Conservation (phyloP, 1,140 invertebrate genomes). For the Hyles vespertilio region DNA sequence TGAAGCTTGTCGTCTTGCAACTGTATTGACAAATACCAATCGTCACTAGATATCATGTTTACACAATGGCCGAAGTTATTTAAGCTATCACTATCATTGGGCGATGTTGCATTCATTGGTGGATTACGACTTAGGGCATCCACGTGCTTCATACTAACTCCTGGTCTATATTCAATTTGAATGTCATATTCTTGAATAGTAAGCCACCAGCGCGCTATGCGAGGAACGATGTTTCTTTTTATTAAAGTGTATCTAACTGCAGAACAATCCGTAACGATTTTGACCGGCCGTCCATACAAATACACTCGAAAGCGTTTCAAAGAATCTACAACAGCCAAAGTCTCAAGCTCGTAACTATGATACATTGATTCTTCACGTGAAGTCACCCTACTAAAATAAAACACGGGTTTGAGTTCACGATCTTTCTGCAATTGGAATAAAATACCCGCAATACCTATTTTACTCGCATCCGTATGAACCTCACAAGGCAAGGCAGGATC, state of each 20-base stretch:
- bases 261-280: conserved; percentile 57
- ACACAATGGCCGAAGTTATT: no score
- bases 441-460: conserved; percentile 37
- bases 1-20: no score
- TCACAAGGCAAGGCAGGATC: conserved; percentile 35
- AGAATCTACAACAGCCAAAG: conserved; percentile 65
- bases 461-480: conserved; percentile 25
- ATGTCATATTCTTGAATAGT: conserved; percentile 42
- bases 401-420: conserved; percentile 12
- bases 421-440: conserved; percentile 17
- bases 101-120: no score
- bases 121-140: conserved; percentile 42
- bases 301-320: conserved; percentile 66
- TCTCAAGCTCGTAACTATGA: conserved; percentile 25
- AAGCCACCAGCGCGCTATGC: conserved; percentile 53
- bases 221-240: conserved; percentile 36
- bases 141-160: conserved; percentile 37
- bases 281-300: conserved; percentile 62
- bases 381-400: conserved; percentile 32
- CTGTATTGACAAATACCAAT: no score
- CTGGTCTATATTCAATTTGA: conserved; percentile 41
- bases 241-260: conserved; percentile 31
- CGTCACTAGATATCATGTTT: no score
- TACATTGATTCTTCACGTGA: conserved; percentile 54
- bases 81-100: no score